Evolutionary conservation across 2,113 vertebrate species (phyloP), one percentile per base, ranked within the genome.

Genomic region (Pteropus alecto): DNA sequence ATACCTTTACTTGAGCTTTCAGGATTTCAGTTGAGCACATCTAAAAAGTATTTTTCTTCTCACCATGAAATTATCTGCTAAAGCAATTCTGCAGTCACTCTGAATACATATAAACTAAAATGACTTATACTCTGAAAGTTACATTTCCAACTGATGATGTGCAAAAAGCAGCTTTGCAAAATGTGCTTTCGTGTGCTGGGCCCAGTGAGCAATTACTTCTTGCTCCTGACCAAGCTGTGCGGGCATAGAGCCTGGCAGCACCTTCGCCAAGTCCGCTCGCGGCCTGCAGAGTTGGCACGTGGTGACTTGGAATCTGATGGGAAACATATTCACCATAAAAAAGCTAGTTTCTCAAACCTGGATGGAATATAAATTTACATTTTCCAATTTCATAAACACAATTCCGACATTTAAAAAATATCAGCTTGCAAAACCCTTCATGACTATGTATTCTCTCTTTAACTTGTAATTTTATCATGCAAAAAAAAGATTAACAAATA

Each of bases 1-100:
- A 63, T 77, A 11, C 15, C 35, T 41, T 81, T 48, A 87, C 78
- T 78, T 78, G 82, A 71, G 71, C 77, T 67, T 81, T 77, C 46
- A 91, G 48, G 46, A 81, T 93, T 93, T 77, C 91, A 95, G 48
- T 12, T 46, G 56, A 93, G 71, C 90, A 86, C 26, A 88, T 74
- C 46, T 71, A 94, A 83, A 61, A 89, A 82, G 84, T 28, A 41
- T 87, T 96, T 95, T 94, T 84, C 70, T 94, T 95, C 79, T 79
- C 91, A 81, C 76, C 76, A 60, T 84, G 87, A 96, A 95, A 93
- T 92, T 76, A 92, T 56, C 94, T 82, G 74, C 82, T 76, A 41
- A 71, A 88, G 87, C 81, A 77, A 71, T 90, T 96, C 94, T 83
- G 77, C 16, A 33, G 41, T 95, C 41, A 60, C 48, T 91, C 81